phyloP scores from a whole-genome alignment of 2,888 invertebrate genomes.

The Sepioteuthis lessoniana region DNA sequence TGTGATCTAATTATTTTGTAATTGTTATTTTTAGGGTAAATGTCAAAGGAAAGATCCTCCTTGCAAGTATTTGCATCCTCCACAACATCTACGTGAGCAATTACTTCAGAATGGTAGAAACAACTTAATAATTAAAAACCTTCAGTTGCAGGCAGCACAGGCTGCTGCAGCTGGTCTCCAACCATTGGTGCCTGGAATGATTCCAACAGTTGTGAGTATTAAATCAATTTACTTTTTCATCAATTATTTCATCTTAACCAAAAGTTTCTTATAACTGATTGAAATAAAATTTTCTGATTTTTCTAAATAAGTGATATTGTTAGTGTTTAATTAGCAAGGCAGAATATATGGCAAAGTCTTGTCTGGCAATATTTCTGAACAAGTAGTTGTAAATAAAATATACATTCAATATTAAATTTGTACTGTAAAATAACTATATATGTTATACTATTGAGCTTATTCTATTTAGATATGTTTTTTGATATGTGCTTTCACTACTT shows the following conservation, averaged over 20 bases:
- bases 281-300: background rate
- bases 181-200: constrained; percentile 60
- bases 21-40: constrained; percentile 87
- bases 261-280: background rate
- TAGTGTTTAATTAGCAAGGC: background rate
- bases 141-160: constrained; percentile 72
- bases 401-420: background rate
- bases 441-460: background rate
- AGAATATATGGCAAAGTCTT: background rate
- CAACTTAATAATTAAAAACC: constrained; percentile 99
- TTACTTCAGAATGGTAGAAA: constrained; percentile 99
- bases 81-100: constrained; percentile 99
- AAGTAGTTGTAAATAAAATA: background rate
- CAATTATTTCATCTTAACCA: background rate
- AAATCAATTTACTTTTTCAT: background rate
- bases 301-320: background rate
- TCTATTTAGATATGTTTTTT: background rate
- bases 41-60: constrained; percentile 99
- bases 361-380: background rate
- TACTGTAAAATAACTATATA: background rate
- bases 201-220: constrained; percentile 66
- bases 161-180: constrained; percentile 54
- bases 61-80: constrained; percentile 99
- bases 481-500: background rate
- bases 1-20: constrained; percentile 53